phyloP scores from a whole-genome alignment of 2,888 invertebrate species.

The Leptogaster cylindrica region DNA sequence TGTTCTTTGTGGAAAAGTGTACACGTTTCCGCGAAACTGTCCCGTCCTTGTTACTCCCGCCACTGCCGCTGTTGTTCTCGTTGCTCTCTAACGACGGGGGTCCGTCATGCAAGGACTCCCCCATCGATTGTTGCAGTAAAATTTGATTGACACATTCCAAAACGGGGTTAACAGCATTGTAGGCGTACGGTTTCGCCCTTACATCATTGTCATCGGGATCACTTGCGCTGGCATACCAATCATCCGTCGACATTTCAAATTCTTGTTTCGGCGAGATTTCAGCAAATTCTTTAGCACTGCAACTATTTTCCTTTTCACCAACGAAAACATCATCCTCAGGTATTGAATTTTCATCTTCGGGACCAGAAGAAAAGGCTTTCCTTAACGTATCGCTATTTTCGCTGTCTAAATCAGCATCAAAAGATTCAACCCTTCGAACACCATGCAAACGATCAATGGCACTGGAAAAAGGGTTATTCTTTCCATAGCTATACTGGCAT shows the following conservation, averaged over 20 bases:
- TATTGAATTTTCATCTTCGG: slow-evolving; percentile 37
- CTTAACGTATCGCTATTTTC: slow-evolving; percentile 49
- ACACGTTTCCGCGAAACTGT: slow-evolving; percentile 64
- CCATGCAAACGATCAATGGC: slow-evolving; percentile 68
- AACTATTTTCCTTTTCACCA: slow-evolving; percentile 18
- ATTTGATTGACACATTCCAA: slow-evolving; percentile 86
- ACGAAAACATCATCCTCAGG: slow-evolving; percentile 44
- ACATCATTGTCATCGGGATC: slow-evolving; percentile 71
- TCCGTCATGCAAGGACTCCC: slow-evolving; percentile 58
- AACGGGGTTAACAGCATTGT: slow-evolving; percentile 77
- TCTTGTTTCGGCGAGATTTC: slow-evolving; percentile 59
- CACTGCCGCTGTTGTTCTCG: slow-evolving; percentile 43
- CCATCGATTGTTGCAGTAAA: slow-evolving; percentile 74
- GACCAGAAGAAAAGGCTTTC: slow-evolving; percentile 47
- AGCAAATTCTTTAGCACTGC: slow-evolving; percentile 54
- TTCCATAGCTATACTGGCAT: slow-evolving; percentile 53
- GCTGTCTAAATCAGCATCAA: slow-evolving; percentile 52
- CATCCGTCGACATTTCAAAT: slow-evolving; percentile 65
- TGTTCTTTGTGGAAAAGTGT: slow-evolving; percentile 70
- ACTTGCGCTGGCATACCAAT: slow-evolving; percentile 82
- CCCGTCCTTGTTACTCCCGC: slow-evolving; percentile 50
- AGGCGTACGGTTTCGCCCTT: slow-evolving; percentile 55
- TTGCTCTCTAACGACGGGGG: slow-evolving; percentile 49
- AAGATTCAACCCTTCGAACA: slow-evolving; percentile 63
- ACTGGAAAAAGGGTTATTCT: slow-evolving; percentile 63